These are phyloP conservation scores for Cyanocitta stelleri DNA, from an alignment of 2,113 vertebrate genomes.

Conservation along the genomic window DNA sequence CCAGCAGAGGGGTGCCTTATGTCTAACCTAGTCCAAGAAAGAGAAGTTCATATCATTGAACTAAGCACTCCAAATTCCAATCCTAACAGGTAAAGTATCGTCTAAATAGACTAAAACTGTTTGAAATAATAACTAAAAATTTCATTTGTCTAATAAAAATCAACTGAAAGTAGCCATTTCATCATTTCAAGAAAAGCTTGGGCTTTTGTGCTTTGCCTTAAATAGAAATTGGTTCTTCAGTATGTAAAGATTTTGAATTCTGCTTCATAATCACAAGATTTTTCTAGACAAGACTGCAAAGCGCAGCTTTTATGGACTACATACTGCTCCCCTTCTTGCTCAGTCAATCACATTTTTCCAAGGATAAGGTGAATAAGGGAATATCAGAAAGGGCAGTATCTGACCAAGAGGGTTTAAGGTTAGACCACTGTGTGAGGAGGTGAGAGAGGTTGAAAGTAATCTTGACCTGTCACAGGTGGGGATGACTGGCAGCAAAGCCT, in stretches of 20 bases:
- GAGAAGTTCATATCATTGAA: constrained; percentile 92
- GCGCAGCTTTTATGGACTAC: background rate
- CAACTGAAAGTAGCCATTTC: background rate
- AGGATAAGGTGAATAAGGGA: background rate
- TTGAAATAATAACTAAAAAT: background rate
- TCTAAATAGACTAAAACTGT: background rate
- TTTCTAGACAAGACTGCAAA: background rate
- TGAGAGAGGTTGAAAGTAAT: background rate
- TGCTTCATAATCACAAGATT: background rate
- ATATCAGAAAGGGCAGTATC: background rate
- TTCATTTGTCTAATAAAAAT: background rate
- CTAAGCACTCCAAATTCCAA: constrained; percentile 89
- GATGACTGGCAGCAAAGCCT: background rate
- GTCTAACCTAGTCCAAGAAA: constrained; percentile 69
- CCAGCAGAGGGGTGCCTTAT: constrained; percentile 85
- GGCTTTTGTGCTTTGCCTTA: background rate
- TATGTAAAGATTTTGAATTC: background rate
- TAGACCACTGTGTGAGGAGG: background rate
- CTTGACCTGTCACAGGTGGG: background rate
- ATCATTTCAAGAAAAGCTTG: background rate
- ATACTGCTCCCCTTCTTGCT: background rate
- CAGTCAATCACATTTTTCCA: background rate
- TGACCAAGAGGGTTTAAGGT: background rate
- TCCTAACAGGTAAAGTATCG: constrained; percentile 80
- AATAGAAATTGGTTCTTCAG: background rate